These are phyloP conservation scores for Calyptommatus sinebrachiatus DNA, from an alignment of 2,113 vertebrate species.

Conservation along the genomic window DNA sequence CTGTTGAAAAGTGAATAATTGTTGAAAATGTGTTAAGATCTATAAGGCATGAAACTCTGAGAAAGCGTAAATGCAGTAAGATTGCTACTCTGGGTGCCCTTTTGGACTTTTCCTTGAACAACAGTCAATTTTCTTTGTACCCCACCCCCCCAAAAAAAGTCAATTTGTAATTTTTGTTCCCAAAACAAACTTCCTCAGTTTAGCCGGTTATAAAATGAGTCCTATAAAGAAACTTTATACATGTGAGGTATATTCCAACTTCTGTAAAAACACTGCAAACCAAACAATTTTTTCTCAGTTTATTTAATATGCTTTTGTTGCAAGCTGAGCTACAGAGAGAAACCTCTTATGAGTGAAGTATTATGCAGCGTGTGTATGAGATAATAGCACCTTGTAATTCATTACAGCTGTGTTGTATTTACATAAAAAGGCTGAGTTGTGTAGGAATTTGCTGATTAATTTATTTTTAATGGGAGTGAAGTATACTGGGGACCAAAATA, in stretches of 20 bases:
- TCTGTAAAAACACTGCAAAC: conserved; percentile 81
- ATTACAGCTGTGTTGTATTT: conserved; percentile 81
- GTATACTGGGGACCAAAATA: conserved; percentile 80
- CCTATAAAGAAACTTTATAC: conserved; percentile 77
- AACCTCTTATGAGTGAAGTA: conserved; percentile 76
- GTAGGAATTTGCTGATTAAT: conserved; percentile 86
- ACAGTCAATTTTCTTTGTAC: conserved; percentile 53
- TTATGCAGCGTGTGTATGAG: conserved; percentile 69
- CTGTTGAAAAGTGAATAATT: not conserved
- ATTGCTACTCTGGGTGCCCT: not conserved
- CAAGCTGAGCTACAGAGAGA: conserved; percentile 74
- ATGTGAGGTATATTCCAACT: conserved; percentile 76
- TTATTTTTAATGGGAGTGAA: conserved; percentile 85
- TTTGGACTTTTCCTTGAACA: conserved; percentile 26
- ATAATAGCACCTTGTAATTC: conserved; percentile 83
- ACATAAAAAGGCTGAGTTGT: conserved; percentile 78
- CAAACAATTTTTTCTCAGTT: conserved; percentile 76
- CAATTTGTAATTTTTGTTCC: conserved; percentile 44
- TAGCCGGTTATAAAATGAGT: conserved; percentile 79
- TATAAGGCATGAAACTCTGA: not conserved
- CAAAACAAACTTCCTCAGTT: conserved; percentile 71
- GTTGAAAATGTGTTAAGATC: not conserved
- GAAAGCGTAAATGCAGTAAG: not conserved
- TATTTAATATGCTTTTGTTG: conserved; percentile 84
- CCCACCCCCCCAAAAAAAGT: conserved; percentile 13